Base-by-base conservation (phyloP, 1,140 invertebrate species). In the Bactericera cockerelli region DNA sequence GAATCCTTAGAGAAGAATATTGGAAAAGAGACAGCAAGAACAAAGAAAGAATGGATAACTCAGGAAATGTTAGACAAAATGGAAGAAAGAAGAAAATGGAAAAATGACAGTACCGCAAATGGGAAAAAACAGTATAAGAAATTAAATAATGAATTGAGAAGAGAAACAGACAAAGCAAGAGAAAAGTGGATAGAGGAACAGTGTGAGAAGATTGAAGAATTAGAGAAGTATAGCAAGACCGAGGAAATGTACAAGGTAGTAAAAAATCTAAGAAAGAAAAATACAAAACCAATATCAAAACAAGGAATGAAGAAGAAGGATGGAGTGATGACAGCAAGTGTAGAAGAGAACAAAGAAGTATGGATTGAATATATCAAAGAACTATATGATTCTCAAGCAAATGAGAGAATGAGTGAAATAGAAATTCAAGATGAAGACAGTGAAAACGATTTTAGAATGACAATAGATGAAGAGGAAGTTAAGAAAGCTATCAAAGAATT, bases 291-390 rank as follows among this genome's bases (percentile, higher is more conserved):
- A 57, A 55, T 42, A 26, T 24, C n/a, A 24, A 26, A 54, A 31
- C 56, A 28, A 25, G 49, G 26, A 36, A 25, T 33, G n/a, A 59
- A 54, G 26, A 25, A 54, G 16, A 58, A 31, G 28, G 42, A 28
- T 1, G 26, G 49, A 26, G 24, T 42, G 13, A 16, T 59, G 2
- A 53, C 53, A 4, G 21, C 31, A 24, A 16, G 16, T 26, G 24
- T 2, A 31, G 22, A 31, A 14, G 38, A 55, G 25, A 59, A 33
- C 33, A 25, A 38, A 16, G 3, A 21, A 24, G 53, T 56, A 53
- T 59, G 57, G 60, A 55, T 21, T 28, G 60, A 59, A 33, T 63
- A 63, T 31, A 61, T 63, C 26, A 3, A 60, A 54, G 61, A 62
- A 1, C 55, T 62, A 25, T 54, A 53, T 31, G 56, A 56, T 57